Evolutionary conservation across 2,797 vertebrate genomes (phyloP), one percentile per base, ranked within the genome.

Genomic region (Sciaenops ocellatus): DNA sequence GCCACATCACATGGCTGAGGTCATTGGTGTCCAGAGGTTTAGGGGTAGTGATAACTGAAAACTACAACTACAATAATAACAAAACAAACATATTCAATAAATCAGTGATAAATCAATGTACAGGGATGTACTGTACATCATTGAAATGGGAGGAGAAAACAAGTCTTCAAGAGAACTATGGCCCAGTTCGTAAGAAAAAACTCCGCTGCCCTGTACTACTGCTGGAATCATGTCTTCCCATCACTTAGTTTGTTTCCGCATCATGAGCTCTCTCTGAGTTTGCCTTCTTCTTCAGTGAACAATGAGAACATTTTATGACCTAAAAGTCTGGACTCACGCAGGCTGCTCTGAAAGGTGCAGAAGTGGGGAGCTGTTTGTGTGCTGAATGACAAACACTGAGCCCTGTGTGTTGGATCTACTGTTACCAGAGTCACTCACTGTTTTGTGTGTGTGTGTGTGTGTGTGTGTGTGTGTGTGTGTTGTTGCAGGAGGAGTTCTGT

Each of bases 401-500:
- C 38, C 41, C 57, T 68, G 68, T 74, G 73, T 74, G 22, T 55
- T 72, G 11, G 50, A 55, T 61, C 30, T 12, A 26, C 74, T 52
- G 28, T 50, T 68, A 52, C 54, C 55, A 46, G 18, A 24, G 57
- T 52, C 20, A 42, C n/a, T 79, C 15, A 81, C 38, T 46, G 62
- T 18, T 41, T 15, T 66, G 20, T 47, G n/a, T 47, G 18, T 70
- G 34, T 64, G 3, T 65, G 4, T 28, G 9, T 30, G 30, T 70
- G 4, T 56, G 1, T 69, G 28, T 77, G 5, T 71, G 63, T 67
- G 22, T 75, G 79, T 59, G 51, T 69, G 41, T 69, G 41, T 72
- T 46, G 46, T 56, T 83, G 84, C 93, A 99, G 98, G 98, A 99
- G 94, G 98, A 99, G 92, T 99, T 99, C 87, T 98, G 97, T 88